Evolutionary conservation across 2,113 vertebrate genomes (phyloP).

Genomic region (Lagopus muta): DNA sequence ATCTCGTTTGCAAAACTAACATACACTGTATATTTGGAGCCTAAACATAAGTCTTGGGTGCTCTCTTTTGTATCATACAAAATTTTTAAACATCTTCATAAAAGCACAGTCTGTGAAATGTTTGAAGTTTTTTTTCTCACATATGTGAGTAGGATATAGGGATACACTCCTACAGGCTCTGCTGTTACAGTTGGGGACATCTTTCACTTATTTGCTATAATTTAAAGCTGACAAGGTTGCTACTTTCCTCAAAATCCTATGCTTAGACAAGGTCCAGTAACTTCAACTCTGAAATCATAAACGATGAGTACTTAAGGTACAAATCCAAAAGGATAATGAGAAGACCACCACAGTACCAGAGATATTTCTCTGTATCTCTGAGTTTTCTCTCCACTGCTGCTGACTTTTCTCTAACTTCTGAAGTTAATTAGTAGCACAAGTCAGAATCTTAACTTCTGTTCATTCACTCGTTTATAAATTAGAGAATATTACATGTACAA

Average conservation of each 20-base stretch:
- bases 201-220: background rate
- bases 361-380: background rate
- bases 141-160: background rate
- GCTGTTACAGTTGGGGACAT: background rate
- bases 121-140: background rate
- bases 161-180: background rate
- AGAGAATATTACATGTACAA: background rate
- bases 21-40: rapidly evolving
- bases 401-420: background rate
- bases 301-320: background rate
- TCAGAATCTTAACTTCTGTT: background rate
- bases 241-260: background rate
- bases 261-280: background rate
- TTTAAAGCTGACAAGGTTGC: background rate
- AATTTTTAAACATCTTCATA: background rate
- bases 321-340: background rate
- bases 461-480: slow-evolving; percentile 7
- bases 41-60: background rate
- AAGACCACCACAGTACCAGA: background rate
- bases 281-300: background rate
- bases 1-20: too few species aligned
- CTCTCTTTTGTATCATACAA: background rate
- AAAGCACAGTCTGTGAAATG: background rate
- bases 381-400: background rate
- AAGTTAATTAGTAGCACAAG: background rate